phyloP scores from a whole-genome alignment of 30 jellyfish, hydroid and myxozoan genomes.

The Rhopilema esculentum region DNA sequence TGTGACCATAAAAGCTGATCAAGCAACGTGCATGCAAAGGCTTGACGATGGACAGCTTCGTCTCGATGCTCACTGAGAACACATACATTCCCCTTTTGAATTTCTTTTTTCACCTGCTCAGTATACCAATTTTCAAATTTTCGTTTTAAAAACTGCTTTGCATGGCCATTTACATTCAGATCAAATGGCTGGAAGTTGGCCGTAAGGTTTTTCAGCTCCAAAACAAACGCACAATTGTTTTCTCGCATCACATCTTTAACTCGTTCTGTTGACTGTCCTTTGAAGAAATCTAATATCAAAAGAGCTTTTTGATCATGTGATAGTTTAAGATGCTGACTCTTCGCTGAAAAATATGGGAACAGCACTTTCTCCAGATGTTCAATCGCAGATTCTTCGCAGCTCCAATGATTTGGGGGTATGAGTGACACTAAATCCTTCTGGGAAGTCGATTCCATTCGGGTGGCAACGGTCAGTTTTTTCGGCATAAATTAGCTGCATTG shows the following conservation, averaged over 20 bases:
- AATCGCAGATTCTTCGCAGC: constrained; percentile 44
- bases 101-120: constrained; percentile 17
- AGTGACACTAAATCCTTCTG: constrained; percentile 39
- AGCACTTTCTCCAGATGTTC: constrained; percentile 27
- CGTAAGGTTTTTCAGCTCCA: neutral
- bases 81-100: constrained; percentile 28
- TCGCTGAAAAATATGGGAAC: constrained; percentile 18
- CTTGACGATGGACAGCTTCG: constrained; percentile 13
- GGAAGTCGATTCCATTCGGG: constrained; percentile 30
- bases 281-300: constrained; percentile 39
- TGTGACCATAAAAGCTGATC: neutral
- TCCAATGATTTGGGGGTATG: constrained; percentile 40
- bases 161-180: constrained; percentile 49
- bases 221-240: constrained; percentile 1
- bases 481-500: constrained; percentile 49
- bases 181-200: constrained; percentile 65
- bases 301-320: constrained; percentile 34
- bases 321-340: neutral
- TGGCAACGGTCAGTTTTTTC: constrained; percentile 43
- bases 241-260: constrained; percentile 22
- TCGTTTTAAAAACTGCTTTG: constrained; percentile 24
- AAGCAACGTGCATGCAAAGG: constrained; percentile 1
- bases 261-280: constrained; percentile 43
- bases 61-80: neutral
- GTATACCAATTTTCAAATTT: constrained; percentile 40